Conservation (phyloP, 2,113 vertebrate species). For the Oostethus manadensis region DNA sequence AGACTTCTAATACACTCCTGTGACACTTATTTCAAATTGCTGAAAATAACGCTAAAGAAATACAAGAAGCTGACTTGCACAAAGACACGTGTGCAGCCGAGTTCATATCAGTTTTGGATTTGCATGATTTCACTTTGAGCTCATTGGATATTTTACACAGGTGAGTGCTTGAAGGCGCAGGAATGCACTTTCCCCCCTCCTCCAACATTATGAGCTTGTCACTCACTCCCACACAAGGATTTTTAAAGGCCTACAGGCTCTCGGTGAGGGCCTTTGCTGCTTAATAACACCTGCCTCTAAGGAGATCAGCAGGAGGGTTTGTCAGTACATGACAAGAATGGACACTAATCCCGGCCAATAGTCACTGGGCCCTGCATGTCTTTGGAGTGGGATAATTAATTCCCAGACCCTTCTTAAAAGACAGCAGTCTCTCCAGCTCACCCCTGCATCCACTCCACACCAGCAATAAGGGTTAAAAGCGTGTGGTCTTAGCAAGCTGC, state of each 20-base stretch:
- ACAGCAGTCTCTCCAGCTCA: conserved; percentile 18
- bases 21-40: no score
- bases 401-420: conserved; percentile 68
- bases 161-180: conserved; percentile 53
- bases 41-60: no score
- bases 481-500: conserved; percentile 26
- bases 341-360: conserved; percentile 65
- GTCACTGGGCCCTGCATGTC: conserved; percentile 55
- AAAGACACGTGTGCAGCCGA: not conserved
- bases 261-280: conserved; percentile 47
- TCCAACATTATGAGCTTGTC: conserved; percentile 52
- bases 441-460: conserved; percentile 22
- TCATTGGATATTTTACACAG: conserved; percentile 40
- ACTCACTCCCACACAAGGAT: conserved; percentile 58
- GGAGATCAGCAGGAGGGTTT: conserved; percentile 66
- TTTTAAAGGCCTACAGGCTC: conserved; percentile 39
- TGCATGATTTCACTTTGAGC: conserved; percentile 37
- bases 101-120: conserved; percentile 16
- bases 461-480: conserved; percentile 47
- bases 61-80: not conserved
- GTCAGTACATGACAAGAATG: conserved; percentile 71
- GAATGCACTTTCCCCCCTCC: conserved; percentile 39
- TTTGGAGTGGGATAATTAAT: conserved; percentile 67
- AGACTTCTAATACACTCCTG: no score
- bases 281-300: conserved; percentile 70